Evolutionary conservation across 2,888 invertebrate species (phyloP), one percentile per base, ranked within the genome.

Genomic region (Leptopilina syphax): DNA sequence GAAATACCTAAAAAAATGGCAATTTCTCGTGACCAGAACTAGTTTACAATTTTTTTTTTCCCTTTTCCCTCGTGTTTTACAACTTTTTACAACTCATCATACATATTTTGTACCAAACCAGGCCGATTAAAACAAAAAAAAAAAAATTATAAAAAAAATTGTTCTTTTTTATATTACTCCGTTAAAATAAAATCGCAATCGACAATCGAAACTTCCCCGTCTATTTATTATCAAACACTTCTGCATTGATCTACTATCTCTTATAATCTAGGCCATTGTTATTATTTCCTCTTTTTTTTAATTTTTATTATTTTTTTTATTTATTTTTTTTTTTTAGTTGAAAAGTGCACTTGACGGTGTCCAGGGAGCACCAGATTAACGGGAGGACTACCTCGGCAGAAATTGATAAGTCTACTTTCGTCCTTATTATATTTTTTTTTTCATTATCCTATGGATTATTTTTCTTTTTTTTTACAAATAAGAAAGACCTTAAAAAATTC

Each of bases 281-380:
- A 18, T 18, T 60, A 7, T 18, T 18, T 60, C 18, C 1, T 60
- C 5, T 57, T 60, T 89, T 90, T 85, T 89, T 89, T 89, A 87
- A 86, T 89, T 47, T 60, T 2, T 7, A 13, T 5, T 57, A 13
- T n/a, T 60, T 60, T 63, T 63, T 18, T 60, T 10, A 57, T 57
- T 54, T 57, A 13, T n/a, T 57, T 18, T 60, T n/a, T 60, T 89
- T 90, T 85, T 89, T 89, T 89, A 87, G 86, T 89, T 63, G 85
- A 88, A 90, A 91, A 91, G 91, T 91, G 90, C 91, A 91, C 91
- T 91, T 91, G 88, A 88, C 91, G 91, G 91, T 90, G 91, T 91
- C 89, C 89, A 89, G 86, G 87, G 90, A 91, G 90, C 91, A 91
- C 91, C 91, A 91, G 89, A 88, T 87, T 89, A 87, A 87, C 88